Percentiles rank a stretch among this genome's conserved stretches.
Conservation (phyloP, 2,797 vertebrate species). For the Knipowitschia caucasica region DNA sequence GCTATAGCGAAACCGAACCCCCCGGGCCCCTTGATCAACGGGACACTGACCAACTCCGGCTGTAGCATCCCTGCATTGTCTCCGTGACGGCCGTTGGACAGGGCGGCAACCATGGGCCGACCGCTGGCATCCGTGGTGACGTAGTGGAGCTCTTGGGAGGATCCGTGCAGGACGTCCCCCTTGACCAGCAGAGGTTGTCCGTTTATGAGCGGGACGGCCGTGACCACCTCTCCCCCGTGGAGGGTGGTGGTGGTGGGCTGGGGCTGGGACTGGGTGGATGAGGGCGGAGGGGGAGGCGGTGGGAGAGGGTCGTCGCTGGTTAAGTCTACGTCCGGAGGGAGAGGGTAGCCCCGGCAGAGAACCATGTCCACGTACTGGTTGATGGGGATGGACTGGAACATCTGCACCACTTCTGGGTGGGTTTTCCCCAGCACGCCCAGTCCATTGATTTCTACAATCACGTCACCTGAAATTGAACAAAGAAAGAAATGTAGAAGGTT, state of each 20-base stretch:
- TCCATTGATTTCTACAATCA: conserved; percentile 96
- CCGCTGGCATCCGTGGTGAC: conserved; percentile 74
- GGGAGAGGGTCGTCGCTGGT: conserved; percentile 67
- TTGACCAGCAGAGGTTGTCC: conserved; percentile 77
- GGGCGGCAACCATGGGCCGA: conserved; percentile 66
- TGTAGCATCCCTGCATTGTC: conserved; percentile 73
- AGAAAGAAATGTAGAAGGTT: conserved; percentile 15
- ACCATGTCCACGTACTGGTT: conserved; percentile 95
- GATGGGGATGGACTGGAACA: conserved; percentile 93
- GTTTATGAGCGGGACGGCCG: conserved; percentile 80
- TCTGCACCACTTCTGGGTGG: conserved; percentile 97
- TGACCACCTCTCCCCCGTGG: conserved; percentile 79
- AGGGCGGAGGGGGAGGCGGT: conserved; percentile 53
- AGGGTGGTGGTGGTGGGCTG: conserved; percentile 53
- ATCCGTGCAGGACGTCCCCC: conserved; percentile 80
- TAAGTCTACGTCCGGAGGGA: conserved; percentile 85
- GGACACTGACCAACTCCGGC: conserved; percentile 88
- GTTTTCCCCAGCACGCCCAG: conserved; percentile 95
- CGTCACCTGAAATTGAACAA: conserved; percentile 76
- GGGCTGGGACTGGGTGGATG: conserved; percentile 36
- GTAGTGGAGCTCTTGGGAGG: conserved; percentile 83
- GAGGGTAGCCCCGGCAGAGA: conserved; percentile 91
- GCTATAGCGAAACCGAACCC: conserved; percentile 99
- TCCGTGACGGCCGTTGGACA: conserved; percentile 80
- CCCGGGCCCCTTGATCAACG: conserved; percentile 90